phyloP scores from a whole-genome alignment of 2,113 vertebrate genomes.

The Perca schrenkii region DNA sequence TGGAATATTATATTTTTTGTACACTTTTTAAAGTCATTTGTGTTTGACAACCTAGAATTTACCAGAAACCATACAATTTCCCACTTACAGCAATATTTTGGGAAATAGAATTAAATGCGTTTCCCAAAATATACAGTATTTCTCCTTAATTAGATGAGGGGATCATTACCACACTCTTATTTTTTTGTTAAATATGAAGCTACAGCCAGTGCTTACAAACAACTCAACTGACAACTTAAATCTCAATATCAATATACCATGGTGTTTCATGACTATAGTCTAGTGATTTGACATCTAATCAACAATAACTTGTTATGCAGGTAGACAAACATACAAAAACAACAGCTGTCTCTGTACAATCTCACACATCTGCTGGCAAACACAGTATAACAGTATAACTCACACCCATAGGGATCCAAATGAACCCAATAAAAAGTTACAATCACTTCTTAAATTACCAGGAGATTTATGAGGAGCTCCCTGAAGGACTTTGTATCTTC shows the following conservation, averaged over 20 bases:
- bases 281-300: background rate
- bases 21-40: too few species aligned
- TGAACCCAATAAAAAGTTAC: background rate
- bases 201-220: background rate
- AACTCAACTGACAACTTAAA: too few species aligned
- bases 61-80: background rate
- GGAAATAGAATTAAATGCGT: background rate
- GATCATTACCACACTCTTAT: background rate
- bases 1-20: background rate
- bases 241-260: too few species aligned
- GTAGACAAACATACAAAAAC: too few species aligned
- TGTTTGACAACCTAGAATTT: background rate
- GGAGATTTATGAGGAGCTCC: slow-evolving; percentile 93
- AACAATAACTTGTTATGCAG: background rate
- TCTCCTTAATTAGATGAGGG: background rate
- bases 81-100: background rate
- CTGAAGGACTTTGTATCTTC: slow-evolving; percentile 94
- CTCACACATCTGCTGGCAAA: background rate
- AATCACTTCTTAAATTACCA: slow-evolving; percentile 82
- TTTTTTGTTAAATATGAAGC: background rate
- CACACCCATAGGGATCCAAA: background rate
- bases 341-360: background rate
- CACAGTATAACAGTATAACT: background rate
- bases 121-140: background rate
- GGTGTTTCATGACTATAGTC: background rate